phyloP scores from a whole-genome alignment of 2,888 invertebrate genomes.

The Tanypteryx hageni region DNA sequence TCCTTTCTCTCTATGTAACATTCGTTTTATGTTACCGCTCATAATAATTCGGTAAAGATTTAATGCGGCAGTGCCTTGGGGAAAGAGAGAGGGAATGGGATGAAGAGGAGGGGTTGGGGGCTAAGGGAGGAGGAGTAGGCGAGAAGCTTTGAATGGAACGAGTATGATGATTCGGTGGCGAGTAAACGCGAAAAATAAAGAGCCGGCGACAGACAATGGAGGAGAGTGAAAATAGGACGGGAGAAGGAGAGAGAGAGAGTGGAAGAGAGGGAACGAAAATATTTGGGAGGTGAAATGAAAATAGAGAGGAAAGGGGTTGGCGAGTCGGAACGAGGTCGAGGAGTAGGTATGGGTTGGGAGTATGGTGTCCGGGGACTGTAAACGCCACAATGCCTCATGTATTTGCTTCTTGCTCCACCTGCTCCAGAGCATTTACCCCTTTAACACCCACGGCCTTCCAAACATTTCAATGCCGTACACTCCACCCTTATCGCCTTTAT shows the following conservation, averaged over 20 bases:
- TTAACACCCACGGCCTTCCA: no score
- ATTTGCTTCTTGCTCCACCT: not conserved
- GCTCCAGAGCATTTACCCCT: not conserved
- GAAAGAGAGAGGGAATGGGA: no score
- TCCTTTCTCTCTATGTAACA: not conserved
- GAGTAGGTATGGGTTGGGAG: no score
- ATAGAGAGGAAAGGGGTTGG: no score
- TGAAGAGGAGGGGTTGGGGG: no score
- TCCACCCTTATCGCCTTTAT: not conserved
- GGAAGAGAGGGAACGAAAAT: not conserved
- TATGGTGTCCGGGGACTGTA: not conserved
- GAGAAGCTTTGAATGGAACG: no score
- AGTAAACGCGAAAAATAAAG: not conserved
- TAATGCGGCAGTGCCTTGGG: not conserved
- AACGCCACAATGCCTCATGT: not conserved
- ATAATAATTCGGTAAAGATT: slow-evolving; percentile 14
- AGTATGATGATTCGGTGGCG: slow-evolving; percentile 2
- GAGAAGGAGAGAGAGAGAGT: not conserved
- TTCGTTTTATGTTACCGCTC: not conserved
- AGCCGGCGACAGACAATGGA: not conserved
- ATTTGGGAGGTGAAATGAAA: no score
- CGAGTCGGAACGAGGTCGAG: no score
- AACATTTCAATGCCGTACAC: not conserved
- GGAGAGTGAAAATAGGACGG: not conserved
- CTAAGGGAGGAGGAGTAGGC: no score